Evolutionary conservation across 2,888 invertebrate species (phyloP).

Genomic region (Mythimna albipuncta): DNA sequence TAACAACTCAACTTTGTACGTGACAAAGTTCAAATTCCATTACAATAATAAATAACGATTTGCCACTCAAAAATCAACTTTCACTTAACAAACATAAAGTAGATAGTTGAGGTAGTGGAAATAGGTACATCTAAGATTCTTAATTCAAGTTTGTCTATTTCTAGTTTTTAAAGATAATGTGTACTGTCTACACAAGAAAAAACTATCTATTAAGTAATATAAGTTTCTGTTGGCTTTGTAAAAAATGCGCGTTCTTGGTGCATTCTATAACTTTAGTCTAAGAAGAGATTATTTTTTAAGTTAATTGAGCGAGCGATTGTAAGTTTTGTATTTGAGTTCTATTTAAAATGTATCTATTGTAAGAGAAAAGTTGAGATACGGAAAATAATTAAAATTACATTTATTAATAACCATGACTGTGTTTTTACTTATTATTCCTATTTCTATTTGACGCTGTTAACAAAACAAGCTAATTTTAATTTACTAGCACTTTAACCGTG

Average conservation of each 20-base stretch:
- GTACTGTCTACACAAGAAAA: slow-evolving; percentile 35
- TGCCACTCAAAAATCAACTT: slow-evolving; percentile 3
- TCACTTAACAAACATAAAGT: not conserved
- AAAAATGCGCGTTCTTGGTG: slow-evolving; percentile 60
- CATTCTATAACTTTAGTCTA: slow-evolving; percentile 46
- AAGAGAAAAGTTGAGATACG: slow-evolving; percentile 47
- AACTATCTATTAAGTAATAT: slow-evolving; percentile 3
- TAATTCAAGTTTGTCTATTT: slow-evolving; percentile 31
- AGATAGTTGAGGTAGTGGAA: slow-evolving; percentile 7
- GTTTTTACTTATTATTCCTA: not conserved
- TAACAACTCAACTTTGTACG: not conserved
- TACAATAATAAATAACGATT: not conserved
- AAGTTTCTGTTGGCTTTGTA: slow-evolving; percentile 55
- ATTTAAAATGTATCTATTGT: slow-evolving; percentile 49
- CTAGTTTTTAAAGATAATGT: slow-evolving; percentile 45
- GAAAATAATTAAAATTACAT: slow-evolving; percentile 56
- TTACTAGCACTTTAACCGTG: too few relatives aligned
- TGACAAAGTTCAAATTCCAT: not conserved
- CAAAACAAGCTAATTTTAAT: too few relatives aligned
- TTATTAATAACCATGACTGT: slow-evolving; percentile 28
- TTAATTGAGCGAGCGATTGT: slow-evolving; percentile 45
- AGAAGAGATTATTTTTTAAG: slow-evolving; percentile 58
- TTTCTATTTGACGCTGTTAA: too few relatives aligned
- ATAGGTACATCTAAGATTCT: slow-evolving; percentile 17
- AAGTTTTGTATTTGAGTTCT: slow-evolving; percentile 63